Evolutionary conservation across 2,797 vertebrate species (phyloP).

Genomic region (Picus viridis): DNA sequence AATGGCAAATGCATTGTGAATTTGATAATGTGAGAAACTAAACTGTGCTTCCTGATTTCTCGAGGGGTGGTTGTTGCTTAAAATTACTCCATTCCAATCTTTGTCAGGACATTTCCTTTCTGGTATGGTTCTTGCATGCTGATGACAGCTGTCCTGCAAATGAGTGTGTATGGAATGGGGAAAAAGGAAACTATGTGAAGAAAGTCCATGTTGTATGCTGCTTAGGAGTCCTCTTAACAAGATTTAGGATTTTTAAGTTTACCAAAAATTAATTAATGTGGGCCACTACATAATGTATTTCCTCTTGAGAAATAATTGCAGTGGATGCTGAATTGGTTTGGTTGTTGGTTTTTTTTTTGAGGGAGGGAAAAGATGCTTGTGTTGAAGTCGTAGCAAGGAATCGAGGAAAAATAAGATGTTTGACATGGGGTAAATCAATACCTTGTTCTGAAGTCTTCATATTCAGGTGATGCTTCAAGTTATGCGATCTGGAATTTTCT

Average conservation of each 20-base stretch:
- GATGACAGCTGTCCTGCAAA: not conserved
- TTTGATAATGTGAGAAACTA: not conserved
- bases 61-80: not conserved
- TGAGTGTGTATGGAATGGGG: not conserved
- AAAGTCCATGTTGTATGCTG: not conserved
- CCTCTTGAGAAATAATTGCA: not conserved
- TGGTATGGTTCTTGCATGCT: fast-evolving
- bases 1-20: not conserved
- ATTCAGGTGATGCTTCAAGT: not conserved
- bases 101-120: not conserved
- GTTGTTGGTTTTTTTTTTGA: fast-evolving
- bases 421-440: not conserved
- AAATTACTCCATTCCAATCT: not conserved
- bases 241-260: not conserved
- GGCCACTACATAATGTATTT: not conserved
- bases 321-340: not conserved
- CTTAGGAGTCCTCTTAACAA: not conserved
- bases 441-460: not conserved
- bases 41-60: not conserved
- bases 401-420: not conserved
- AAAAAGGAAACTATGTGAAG: not conserved
- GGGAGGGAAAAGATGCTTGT: not conserved
- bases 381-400: not conserved
- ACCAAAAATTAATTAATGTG: not conserved
- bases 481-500: not conserved